A percentile compares a stretch with the other conserved stretches of the same genome.
Conservation (phyloP, 1,140 invertebrate genomes). For the Periplaneta americana region DNA sequence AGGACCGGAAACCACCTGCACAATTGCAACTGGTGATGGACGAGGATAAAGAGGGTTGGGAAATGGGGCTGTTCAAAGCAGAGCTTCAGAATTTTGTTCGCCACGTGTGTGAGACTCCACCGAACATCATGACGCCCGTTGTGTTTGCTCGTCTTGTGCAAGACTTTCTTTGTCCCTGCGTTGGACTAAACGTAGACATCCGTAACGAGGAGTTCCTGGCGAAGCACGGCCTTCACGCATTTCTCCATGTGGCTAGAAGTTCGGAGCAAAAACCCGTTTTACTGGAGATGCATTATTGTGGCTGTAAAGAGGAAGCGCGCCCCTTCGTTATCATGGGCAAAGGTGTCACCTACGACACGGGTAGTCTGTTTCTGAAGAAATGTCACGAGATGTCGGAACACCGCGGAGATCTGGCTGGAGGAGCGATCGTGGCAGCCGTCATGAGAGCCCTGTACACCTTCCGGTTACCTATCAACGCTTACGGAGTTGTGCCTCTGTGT, state of each 20-base stretch:
- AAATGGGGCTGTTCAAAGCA: conserved; percentile 62
- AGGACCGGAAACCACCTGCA: conserved; percentile 42
- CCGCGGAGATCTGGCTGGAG: conserved; percentile 64
- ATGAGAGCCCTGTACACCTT: conserved; percentile 46
- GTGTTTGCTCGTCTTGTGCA: conserved; percentile 77
- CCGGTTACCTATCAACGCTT: conserved; percentile 49
- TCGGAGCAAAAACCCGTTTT: too few relatives aligned
- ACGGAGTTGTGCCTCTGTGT: conserved; percentile 24
- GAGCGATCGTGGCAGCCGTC: conserved; percentile 51
- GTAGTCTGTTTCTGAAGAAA: conserved; percentile 57
- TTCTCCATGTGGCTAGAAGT: too few relatives aligned
- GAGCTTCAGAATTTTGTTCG: conserved; percentile 82
- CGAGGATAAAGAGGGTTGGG: conserved; percentile 55
- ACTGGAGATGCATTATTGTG: too few relatives aligned
- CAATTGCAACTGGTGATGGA: conserved; percentile 42
- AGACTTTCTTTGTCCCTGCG: too few relatives aligned
- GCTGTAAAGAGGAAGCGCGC: too few relatives aligned
- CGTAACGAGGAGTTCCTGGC: too few relatives aligned
- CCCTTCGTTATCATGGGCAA: conserved; percentile 42
- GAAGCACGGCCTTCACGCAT: too few relatives aligned
- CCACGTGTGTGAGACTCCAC: conserved; percentile 70
- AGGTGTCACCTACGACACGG: conserved; percentile 62
- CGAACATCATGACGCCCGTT: conserved; percentile 82
- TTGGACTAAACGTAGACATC: too few relatives aligned
- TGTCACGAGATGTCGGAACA: conserved; percentile 51